phyloP scores from a whole-genome alignment of 2,888 invertebrate genomes.

The Drosophila seclusa region DNA sequence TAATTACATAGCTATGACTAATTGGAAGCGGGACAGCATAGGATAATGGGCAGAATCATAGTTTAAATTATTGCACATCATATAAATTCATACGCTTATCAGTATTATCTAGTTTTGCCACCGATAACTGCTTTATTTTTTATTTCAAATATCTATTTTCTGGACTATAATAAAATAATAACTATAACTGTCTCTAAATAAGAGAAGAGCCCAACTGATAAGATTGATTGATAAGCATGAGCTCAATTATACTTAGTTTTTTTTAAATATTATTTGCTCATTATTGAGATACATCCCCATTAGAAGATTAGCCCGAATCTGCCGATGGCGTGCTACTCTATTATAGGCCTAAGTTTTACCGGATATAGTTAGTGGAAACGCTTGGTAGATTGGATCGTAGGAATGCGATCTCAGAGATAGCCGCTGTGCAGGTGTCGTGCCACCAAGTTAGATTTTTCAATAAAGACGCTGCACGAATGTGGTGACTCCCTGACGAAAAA shows the following conservation, averaged over 20 bases:
- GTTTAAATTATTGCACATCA: neutral
- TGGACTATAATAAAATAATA: no score
- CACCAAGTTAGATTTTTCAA: conserved; percentile 44
- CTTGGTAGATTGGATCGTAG: conserved; percentile 23
- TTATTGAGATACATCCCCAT: neutral
- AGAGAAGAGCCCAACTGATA: no score
- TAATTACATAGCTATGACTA: conserved; percentile 44
- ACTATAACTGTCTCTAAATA: no score
- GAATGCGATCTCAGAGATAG: conserved; percentile 46
- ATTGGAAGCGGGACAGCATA: conserved; percentile 2
- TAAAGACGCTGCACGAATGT: conserved; percentile 59
- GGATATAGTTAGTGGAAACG: conserved; percentile 1
- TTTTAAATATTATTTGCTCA: no score
- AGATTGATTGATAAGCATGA: no score
- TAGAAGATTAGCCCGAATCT: neutral
- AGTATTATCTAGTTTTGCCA: neutral
- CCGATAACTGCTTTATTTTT: neutral
- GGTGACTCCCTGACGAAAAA: conserved; percentile 24
- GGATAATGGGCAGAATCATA: neutral
- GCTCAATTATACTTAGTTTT: no score
- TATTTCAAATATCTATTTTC: neutral
- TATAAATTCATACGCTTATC: neutral
- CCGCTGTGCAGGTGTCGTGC: conserved; percentile 47
- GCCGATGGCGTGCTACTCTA: conserved; percentile 5
- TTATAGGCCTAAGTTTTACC: conserved; percentile 3